Evolutionary conservation across 2,797 vertebrate species (phyloP).

Genomic region (Muscicapa striata): DNA sequence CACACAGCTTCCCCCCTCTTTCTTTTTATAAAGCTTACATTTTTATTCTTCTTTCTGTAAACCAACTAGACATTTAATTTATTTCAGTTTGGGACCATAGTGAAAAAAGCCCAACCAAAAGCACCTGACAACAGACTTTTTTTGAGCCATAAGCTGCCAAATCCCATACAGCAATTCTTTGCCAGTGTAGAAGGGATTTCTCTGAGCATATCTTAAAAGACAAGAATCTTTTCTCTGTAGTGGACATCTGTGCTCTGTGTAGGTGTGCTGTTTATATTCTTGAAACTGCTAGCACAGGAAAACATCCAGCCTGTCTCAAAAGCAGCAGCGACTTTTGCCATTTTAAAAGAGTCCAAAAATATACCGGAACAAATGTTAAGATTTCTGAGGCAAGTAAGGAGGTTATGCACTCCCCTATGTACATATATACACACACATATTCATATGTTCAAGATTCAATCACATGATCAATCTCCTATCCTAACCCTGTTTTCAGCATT

Average conservation of each 20-base stretch:
- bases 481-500: neutral
- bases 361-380: neutral
- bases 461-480: neutral
- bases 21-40: neutral
- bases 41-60: neutral
- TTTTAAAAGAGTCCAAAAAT: neutral
- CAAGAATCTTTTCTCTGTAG: neutral
- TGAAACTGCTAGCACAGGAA: neutral
- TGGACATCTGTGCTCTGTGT: neutral
- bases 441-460: neutral
- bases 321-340: neutral
- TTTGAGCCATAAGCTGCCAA: neutral
- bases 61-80: neutral
- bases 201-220: neutral
- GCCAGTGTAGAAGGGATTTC: neutral
- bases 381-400: neutral
- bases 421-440: neutral
- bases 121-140: neutral
- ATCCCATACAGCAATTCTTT: neutral
- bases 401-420: neutral
- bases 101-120: neutral
- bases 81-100: neutral
- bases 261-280: neutral
- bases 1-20: rapidly evolving
- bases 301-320: neutral